Evolutionary conservation across 2,113 vertebrate genomes (phyloP), one percentile per base, ranked within the genome.

Genomic region (Ursus arctos): DNA sequence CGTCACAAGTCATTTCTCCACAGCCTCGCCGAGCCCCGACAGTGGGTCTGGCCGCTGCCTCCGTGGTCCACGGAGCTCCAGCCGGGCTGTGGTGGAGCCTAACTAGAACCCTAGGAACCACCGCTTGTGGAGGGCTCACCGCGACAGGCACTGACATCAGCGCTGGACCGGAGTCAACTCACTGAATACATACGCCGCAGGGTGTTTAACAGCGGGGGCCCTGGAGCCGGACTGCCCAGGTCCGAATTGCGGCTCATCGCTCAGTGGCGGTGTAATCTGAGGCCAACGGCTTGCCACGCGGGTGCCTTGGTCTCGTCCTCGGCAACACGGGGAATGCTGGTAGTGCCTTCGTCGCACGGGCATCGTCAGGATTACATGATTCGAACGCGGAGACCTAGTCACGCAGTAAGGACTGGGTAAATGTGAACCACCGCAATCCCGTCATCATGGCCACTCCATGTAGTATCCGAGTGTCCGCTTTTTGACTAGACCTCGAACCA

Each of bases 41-140:
- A 63, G 55, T 15, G 33, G 36, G 61, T 15, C 51, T 33, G 49
- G 36, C 61, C 57, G 85, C 51, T 2, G 2, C 7, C 80, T 71
- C 6, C 2, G 55, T 26, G 53, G 53, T 43, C n/a, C 16, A 0
- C 13, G 10, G 55, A 2, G 3, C 15, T 59, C 71, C 6, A 13
- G 22, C 0, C 0, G 26, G 14, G 3, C 53, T 31, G 1, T 0
- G 0, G n/a, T 2, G 0, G 53, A 11, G 53, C 67, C 33, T 18
- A 4, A 67, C 2, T 13, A 49, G 65, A 43, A 47, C 53, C 18
- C 0, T 1, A 9, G 79, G 13, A 24, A 24, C 33, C 6, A 11
- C 3, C 2, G 0, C 51, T 21, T 36, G 26, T 2, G 13, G 57
- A 57, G 74, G 16, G 0, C 36, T 61, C 14, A 1, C 40, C 4